A percentile compares a stretch with the other conserved stretches of the same genome.
phyloP scores from a whole-genome alignment of 2,888 invertebrate genomes.

The Palloptera scutellata region DNA sequence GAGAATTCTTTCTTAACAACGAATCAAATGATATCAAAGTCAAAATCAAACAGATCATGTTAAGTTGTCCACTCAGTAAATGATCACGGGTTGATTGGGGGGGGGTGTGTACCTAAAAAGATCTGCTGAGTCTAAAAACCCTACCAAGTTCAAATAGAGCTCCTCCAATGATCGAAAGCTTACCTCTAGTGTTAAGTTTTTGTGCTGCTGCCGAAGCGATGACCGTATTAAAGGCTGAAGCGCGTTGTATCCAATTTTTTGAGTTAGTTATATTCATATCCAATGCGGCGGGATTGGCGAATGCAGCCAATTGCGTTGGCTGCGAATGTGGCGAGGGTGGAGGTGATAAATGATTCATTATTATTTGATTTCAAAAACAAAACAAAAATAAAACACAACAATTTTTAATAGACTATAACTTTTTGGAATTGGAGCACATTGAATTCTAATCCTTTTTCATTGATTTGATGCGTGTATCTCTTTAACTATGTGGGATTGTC shows the following conservation, averaged over 20 bases:
- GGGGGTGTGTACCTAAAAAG: too few relatives aligned
- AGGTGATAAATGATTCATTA: constrained; percentile 64
- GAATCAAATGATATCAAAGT: too few relatives aligned
- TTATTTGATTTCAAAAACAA: not conserved
- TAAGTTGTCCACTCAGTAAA: too few relatives aligned
- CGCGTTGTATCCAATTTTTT: constrained; percentile 63
- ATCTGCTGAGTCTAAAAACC: too few relatives aligned
- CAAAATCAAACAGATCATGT: too few relatives aligned
- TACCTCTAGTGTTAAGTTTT: constrained; percentile 60
- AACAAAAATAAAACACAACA: not conserved
- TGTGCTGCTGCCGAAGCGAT: constrained; percentile 62
- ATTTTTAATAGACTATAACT: too few relatives aligned
- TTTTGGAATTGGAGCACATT: constrained; percentile 3
- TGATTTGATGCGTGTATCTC: too few relatives aligned
- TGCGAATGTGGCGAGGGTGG: constrained; percentile 63
- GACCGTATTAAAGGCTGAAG: constrained; percentile 63
- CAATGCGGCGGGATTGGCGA: constrained; percentile 50
- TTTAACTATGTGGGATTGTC: too few relatives aligned
- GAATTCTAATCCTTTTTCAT: not conserved
- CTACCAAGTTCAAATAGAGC: too few relatives aligned
- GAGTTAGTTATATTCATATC: constrained; percentile 51
- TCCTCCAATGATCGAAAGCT: constrained; percentile 33
- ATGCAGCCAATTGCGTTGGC: constrained; percentile 48
- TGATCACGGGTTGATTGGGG: too few relatives aligned
- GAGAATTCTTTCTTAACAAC: too few relatives aligned